Base-by-base conservation (phyloP, 2,113 vertebrate species). In the Mixornis gularis region DNA sequence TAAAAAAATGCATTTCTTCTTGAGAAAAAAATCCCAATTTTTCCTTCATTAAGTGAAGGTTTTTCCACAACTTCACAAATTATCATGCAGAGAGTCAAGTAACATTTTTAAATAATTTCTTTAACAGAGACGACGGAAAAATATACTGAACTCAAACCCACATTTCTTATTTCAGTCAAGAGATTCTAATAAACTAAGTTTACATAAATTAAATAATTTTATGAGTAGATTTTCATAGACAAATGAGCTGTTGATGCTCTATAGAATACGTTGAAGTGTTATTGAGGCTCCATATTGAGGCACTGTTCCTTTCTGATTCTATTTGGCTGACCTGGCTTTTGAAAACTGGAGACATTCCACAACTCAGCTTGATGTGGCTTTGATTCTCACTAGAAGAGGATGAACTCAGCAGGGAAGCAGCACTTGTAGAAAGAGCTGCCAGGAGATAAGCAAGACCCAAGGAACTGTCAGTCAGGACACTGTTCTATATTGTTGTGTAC, bases 371-470 rank as follows among this genome's bases (percentile, higher is more conserved):
- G 76, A 34, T 56, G 52, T 20, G 15, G 2, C 51, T 93, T 93
- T 93, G 68, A 93, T 93, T 93, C 72, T 92, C 52, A 44, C 64
- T 59, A 86, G 72, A 64, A 86, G 51, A 78, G 48, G 43, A 80
- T 65, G 46, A 43, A 73, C 82, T 63, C 76, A 88, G 85, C n/a
- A 87, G 85, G 92, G n/a, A 87, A 89, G 64, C 27, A 90, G 21
- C 17, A 30, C 19, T 87, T 73, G 74, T 52, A 87, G 74, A 69
- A 87, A 34, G 27, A 95, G 9, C 19, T 93, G 36, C 56, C 27
- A 49, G 60, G 30, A 92, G n/a, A 84, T 66, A 90, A 87, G 73
- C 44, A 82, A 92, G 52, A 88, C 36, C 10, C n/a, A 80, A 80
- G 59, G 22, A 80, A 80, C 5, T 71, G 36, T 78, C 85, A 93